A percentile compares a stretch with the other conserved stretches of the same genome.
These are phyloP conservation scores for Pogoniulus pusillus DNA, from an alignment of 2,797 vertebrate genomes.

Conservation along the genomic window DNA sequence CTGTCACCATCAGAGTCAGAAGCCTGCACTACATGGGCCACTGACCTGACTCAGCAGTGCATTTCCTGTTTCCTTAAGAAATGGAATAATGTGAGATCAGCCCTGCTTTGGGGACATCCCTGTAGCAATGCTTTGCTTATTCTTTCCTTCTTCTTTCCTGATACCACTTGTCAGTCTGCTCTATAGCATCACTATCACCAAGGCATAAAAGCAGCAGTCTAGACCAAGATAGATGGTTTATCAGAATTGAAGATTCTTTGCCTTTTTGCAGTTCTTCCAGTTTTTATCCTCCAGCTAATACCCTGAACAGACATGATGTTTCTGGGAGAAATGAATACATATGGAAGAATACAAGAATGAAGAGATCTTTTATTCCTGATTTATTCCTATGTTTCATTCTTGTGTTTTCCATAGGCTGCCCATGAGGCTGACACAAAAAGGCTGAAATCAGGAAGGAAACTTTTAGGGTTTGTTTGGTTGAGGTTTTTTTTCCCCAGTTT, in stretches of 20 bases:
- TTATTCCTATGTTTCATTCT: background rate
- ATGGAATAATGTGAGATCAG: background rate
- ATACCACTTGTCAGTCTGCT: background rate
- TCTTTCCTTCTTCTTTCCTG: background rate
- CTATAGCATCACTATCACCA: background rate
- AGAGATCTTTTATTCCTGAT: background rate
- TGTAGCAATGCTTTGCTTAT: conserved; percentile 1
- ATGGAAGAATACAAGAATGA: background rate
- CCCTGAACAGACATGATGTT: background rate
- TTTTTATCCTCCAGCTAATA: background rate
- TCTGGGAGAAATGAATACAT: background rate
- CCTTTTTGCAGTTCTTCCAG: background rate
- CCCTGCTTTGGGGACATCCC: background rate
- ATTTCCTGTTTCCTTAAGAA: background rate
- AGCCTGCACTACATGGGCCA: background rate
- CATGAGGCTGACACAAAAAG: background rate
- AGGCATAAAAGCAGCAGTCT: background rate
- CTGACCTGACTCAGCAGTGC: background rate
- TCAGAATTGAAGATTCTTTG: background rate
- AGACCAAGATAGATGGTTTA: background rate
- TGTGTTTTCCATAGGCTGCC: background rate
- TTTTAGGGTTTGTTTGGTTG: background rate
- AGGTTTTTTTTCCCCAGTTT: background rate
- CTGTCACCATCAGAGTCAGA: background rate
- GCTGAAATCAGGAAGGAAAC: background rate